A percentile compares a stretch with the other conserved stretches of the same genome.
These are phyloP conservation scores for Palythoa heliodiscus DNA, from an alignment of 92 coral and sea anemone genomes.

Conservation along the genomic window DNA sequence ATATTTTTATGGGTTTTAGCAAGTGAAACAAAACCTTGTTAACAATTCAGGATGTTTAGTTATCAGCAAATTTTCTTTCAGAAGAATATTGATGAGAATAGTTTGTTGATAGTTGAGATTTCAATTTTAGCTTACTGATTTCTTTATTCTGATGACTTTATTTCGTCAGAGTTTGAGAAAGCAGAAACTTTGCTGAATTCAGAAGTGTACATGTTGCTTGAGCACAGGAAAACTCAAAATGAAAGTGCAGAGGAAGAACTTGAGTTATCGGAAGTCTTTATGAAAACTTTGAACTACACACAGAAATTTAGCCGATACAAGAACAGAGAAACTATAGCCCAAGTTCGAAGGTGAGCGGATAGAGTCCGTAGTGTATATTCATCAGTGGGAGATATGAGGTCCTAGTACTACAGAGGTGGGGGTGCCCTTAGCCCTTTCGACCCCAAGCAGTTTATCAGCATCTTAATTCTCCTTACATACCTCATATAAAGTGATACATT, in stretches of 20 bases:
- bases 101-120: neutral
- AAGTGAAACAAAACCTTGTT: no score
- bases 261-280: constrained; percentile 93
- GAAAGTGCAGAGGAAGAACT: constrained; percentile 96
- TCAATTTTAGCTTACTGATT: neutral
- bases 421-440: neutral
- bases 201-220: constrained; percentile 97
- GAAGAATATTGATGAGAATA: neutral
- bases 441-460: no score
- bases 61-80: no score
- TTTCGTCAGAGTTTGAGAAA: constrained; percentile 85
- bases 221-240: constrained; percentile 93
- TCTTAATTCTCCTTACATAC: no score
- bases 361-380: neutral
- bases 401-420: neutral
- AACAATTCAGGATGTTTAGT: no score
- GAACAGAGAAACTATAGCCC: constrained; percentile 98
- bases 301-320: constrained; percentile 95
- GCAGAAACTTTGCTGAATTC: constrained; percentile 95
- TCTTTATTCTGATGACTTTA: neutral
- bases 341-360: constrained; percentile 80
- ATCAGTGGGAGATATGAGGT: neutral
- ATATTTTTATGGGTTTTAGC: no score
- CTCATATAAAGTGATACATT: no score
- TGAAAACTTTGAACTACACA: constrained; percentile 89